phyloP scores from a whole-genome alignment of 2,113 vertebrate species.

The Noctilio leporinus region DNA sequence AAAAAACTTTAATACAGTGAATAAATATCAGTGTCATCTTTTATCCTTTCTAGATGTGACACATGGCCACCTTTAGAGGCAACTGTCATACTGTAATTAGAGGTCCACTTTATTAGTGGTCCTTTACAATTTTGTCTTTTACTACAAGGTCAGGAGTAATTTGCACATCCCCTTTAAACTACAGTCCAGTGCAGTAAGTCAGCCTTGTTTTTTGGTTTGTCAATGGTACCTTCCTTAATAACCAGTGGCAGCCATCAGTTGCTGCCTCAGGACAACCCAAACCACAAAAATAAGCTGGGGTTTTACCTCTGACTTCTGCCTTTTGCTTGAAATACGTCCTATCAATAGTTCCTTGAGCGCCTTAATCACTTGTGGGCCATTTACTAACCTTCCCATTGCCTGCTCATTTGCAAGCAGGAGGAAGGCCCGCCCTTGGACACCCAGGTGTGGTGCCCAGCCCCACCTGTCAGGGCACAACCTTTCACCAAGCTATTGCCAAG shows the following conservation, averaged over 20 bases:
- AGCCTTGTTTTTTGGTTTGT: not conserved
- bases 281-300: not conserved
- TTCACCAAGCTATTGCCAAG: not conserved
- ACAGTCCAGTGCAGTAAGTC: not conserved
- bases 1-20: not conserved
- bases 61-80: not conserved
- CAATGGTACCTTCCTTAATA: not conserved
- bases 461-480: not conserved
- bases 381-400: not conserved
- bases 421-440: not conserved
- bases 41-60: not conserved
- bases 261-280: not conserved
- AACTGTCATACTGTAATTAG: not conserved
- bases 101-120: not conserved
- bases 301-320: not conserved
- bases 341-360: not conserved
- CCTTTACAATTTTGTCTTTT: not conserved
- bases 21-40: not conserved
- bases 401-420: not conserved
- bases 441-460: not conserved
- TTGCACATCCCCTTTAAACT: not conserved
- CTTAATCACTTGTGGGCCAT: not conserved
- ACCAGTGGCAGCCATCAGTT: not conserved
- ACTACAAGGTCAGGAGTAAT: not conserved
- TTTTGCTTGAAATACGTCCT: not conserved